Base-by-base conservation (phyloP, 37 sponge, comb jelly and placozoan genomes). In the Crambe crambe region DNA sequence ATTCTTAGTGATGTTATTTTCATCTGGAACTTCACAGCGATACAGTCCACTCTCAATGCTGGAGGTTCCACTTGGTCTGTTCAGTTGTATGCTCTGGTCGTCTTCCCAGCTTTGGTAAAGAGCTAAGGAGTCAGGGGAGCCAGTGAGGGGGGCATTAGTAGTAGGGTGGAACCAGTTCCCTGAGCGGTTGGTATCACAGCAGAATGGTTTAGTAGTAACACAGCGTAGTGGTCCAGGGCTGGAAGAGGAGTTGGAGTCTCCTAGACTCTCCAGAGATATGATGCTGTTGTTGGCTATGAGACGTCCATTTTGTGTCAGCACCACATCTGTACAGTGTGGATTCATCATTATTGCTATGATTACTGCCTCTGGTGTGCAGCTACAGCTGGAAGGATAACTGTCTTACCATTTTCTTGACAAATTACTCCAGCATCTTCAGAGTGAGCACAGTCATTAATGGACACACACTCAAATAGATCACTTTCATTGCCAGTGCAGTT, bases 11-110 rank as follows among this genome's bases (percentile, higher is more conserved):
- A 70, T 40, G n/a, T 41, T 40, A 10, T 70, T 27, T 22, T 18
- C 39, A 42, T 70, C 71, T 40, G 71, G 43, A 22, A 70, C 43
- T 42, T 70, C 71, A 41, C 74, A 73, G 29, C 36, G 54, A 43
- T 73, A 73, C 18, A 54, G 21, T 3, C 74, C 74, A 21, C 23
- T 22, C 56, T 40, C 71, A 40, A 40, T 70, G 36, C 30, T 29
- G 35, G 2, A 22, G 1, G 18, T 6, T 73, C 18, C 74, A 54
- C 66, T 56, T 22, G 36, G 38, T 47, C 38, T 40, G 56, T 32
- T 21, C 35, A 73, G 23, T 27, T 29, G 74, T 73, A 54, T 56
- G 56, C 66, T 65, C 66, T 65, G 66, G 35, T 65, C 66, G 29
- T 73, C 36, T 1, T 20, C 41, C 56, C 56, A 54, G 56, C 74